phyloP scores from a whole-genome alignment of 2,113 vertebrate species.

The Sclerurus mexicanus region DNA sequence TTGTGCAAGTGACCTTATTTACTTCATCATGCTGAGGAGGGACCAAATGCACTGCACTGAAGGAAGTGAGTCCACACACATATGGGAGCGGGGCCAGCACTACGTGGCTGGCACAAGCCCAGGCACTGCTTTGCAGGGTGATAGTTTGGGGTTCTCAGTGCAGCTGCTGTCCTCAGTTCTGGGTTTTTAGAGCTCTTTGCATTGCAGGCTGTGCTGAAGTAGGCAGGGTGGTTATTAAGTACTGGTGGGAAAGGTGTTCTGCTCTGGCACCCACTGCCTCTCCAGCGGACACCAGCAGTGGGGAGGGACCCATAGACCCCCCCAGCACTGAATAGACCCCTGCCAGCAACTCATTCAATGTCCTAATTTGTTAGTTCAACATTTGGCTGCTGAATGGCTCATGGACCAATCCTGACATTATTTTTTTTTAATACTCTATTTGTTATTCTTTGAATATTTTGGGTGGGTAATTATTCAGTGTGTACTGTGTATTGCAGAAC shows the following conservation, averaged over 20 bases:
- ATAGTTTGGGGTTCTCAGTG: background rate
- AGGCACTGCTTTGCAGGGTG: background rate
- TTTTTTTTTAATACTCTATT: background rate
- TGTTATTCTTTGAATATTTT: background rate
- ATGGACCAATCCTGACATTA: background rate
- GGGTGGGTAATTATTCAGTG: background rate
- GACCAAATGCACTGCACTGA: background rate
- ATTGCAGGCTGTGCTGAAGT: background rate
- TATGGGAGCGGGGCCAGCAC: background rate
- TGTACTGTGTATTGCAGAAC: slow-evolving; percentile 4
- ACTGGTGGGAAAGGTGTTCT: background rate
- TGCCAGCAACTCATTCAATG: accelerated
- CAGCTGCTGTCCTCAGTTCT: background rate
- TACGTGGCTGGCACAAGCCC: background rate
- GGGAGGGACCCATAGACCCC: background rate
- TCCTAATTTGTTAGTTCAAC: background rate
- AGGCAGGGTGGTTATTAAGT: background rate
- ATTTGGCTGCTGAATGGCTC: background rate
- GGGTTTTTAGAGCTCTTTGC: background rate
- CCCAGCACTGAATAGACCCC: accelerated
- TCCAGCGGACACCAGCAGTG: accelerated
- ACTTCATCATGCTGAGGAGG: background rate
- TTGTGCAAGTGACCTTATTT: slow-evolving; percentile 15
- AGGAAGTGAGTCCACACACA: background rate
- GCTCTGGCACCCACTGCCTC: background rate